These are phyloP conservation scores for Leucophora obtusa DNA, from an alignment of 2,888 invertebrate species.

Conservation along the genomic window DNA sequence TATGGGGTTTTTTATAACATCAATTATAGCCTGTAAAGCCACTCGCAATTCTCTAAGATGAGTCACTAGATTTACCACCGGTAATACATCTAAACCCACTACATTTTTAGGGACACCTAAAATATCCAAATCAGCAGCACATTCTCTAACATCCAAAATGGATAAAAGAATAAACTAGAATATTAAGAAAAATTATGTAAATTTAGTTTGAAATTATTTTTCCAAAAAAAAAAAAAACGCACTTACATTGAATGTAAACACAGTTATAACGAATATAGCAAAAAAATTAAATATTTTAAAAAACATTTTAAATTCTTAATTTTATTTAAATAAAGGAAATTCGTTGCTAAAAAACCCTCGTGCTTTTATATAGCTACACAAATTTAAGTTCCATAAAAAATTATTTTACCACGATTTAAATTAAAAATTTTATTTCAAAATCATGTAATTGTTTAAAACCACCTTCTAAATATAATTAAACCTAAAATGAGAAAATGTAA, in stretches of 20 bases:
- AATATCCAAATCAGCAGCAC: not conserved
- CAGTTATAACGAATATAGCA: not conserved
- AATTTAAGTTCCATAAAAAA: not conserved
- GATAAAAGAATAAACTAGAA: not conserved
- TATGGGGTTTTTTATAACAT: too few relatives aligned
- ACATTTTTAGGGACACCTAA: too few relatives aligned
- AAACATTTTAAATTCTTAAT: not conserved
- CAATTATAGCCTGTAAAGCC: too few relatives aligned
- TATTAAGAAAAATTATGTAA: not conserved
- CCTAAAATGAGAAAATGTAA: too few relatives aligned
- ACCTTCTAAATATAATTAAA: too few relatives aligned
- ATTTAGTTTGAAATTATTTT: not conserved
- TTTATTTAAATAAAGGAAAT: not conserved
- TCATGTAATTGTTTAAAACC: not conserved
- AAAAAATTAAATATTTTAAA: not conserved
- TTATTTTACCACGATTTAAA: conserved; percentile 33
- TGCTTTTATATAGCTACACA: not conserved
- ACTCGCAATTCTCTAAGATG: too few relatives aligned
- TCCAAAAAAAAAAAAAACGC: too few relatives aligned
- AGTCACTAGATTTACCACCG: too few relatives aligned
- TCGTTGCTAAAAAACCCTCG: not conserved
- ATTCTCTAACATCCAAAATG: not conserved
- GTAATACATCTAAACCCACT: too few relatives aligned
- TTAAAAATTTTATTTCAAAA: conserved; percentile 24
- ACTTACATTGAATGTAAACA: not conserved